phyloP scores from a whole-genome alignment of 2,797 vertebrate genomes.

The Distichodus sexfasciatus region DNA sequence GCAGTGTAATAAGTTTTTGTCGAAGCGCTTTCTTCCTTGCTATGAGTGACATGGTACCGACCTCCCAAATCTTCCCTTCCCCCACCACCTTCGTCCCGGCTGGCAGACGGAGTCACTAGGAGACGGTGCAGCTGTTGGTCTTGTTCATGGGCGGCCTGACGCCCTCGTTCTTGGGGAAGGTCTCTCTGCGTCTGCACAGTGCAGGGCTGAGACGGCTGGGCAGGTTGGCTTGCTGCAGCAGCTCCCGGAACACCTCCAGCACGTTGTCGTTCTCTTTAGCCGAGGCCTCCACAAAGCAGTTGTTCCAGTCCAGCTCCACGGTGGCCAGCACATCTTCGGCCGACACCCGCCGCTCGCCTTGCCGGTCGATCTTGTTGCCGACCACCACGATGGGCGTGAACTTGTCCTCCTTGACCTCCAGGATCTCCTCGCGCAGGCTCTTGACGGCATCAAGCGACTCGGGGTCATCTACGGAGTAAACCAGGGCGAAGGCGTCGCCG shows the following conservation, averaged over 20 bases:
- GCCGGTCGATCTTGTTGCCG: constrained; percentile 85
- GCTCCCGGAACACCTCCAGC: constrained; percentile 85
- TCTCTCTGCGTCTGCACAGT: constrained; percentile 83
- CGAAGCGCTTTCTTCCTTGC: not conserved
- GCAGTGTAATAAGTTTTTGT: not conserved
- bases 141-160: constrained; percentile 89
- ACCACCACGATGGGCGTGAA: constrained; percentile 86
- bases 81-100: not conserved
- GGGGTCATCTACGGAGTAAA: constrained; percentile 83
- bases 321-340: constrained; percentile 75
- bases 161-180: constrained; percentile 77
- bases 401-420: constrained; percentile 89
- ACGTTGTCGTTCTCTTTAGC: constrained; percentile 89
- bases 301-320: constrained; percentile 91
- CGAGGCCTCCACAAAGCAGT: constrained; percentile 83
- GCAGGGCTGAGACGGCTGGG: constrained; percentile 83
- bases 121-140: constrained; percentile 88
- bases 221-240: constrained; percentile 84
- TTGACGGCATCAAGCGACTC: constrained; percentile 84
- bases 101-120: no score
- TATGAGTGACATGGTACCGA: not conserved
- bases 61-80: not conserved
- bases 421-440: constrained; percentile 85
- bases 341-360: constrained; percentile 67
- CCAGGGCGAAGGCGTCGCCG: constrained; percentile 86